Base-by-base conservation (phyloP, 2,888 invertebrate genomes). In the Carabus problematicus region DNA sequence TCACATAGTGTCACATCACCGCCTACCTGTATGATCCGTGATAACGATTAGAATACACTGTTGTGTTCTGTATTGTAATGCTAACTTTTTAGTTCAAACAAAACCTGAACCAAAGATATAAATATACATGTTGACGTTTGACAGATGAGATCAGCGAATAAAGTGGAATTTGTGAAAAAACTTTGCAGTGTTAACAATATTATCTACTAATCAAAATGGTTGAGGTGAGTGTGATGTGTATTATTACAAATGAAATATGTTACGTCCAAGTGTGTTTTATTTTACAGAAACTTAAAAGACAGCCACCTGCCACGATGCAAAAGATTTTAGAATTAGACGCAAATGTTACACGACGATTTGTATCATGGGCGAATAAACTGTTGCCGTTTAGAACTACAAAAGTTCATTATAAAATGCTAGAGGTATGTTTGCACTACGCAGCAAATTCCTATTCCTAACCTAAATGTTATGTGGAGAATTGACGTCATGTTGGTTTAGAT, bases 401-500 rank as follows among this genome's bases (percentile, higher is more conserved):
- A n/a, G 83, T 83, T 68, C 85, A 87, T 80, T 84, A 85, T 11
- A 84, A 84, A 78, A 81, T 85, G 63, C 80, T 88, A 72, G 87
- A 88, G 84, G 87, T 87, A 81, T 72, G 70, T 71, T 62, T 63
- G 62, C 18, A 58, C 58, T 54, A 62, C 19, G n/a, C 8, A 54
- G 9, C 14, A 59, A 54, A 8, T 56, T 55, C 9, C n/a, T 49
- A 0, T 0, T 60, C 49, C 42, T 68, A 54, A 68, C 61, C 56
- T 62, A 56, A 43, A 60, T 52, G 16, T 40, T 19, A 3, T 40
- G 64, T 59, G 29, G 6, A 29, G 6, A 29, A 29, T 2, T 29
- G 29, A 29, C 6, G 29, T 29, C n/a, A 8, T 72, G 73, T 82
- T 82, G 52, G 18, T 14, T 62, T 77, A 92, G 91, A 85, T 92